Base-by-base conservation (phyloP, 2,113 vertebrate species). In the Callospermophilus lateralis region DNA sequence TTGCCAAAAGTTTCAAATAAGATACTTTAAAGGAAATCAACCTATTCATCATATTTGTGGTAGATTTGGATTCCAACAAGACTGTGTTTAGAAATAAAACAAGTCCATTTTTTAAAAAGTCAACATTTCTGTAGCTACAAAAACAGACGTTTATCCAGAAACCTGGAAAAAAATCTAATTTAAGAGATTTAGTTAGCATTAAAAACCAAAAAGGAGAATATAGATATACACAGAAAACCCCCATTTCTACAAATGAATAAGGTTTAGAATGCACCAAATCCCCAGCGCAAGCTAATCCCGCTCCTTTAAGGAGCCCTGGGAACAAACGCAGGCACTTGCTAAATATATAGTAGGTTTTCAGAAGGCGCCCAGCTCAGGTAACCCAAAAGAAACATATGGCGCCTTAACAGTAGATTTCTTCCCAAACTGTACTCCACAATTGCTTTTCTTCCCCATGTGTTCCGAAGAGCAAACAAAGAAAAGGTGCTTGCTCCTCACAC, bases 1-100 rank as follows among this genome's bases (percentile, higher is more conserved):
- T 97, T 93, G 76, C 34, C 42, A 42, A 78, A 98, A 98, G 97
- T 98, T 97, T 94, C 67, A 90, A 92, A 68, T 84, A 94, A 93
- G 87, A 95, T 65, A 55, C 48, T 88, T 81, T 51, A 90, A 68
- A 94, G 63, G 24, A 90, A 89, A 97, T 55, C 65, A 39, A 78
- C 34, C 37, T 92, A 58, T 11, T 26, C 73, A 30, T 93, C 90
- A 22, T 45, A 73, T 45, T 42, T 72, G 63, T 16, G 58, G 67
- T 86, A 63, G 79, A 77, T 93, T 8, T 85, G 42, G 42, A 70
- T 78, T 65, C 48, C 65, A 55, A 63, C 20, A 84, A 74, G 88
- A 79, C 84, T 72, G 74, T n/a, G n/a, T 39, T 70, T 73, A 70
- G 73, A 45, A 90, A 91, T 48, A 85, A 81, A 77, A 37, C 24